Conservation (phyloP, 2,888 invertebrate genomes). For the Leptopilina myrica region DNA sequence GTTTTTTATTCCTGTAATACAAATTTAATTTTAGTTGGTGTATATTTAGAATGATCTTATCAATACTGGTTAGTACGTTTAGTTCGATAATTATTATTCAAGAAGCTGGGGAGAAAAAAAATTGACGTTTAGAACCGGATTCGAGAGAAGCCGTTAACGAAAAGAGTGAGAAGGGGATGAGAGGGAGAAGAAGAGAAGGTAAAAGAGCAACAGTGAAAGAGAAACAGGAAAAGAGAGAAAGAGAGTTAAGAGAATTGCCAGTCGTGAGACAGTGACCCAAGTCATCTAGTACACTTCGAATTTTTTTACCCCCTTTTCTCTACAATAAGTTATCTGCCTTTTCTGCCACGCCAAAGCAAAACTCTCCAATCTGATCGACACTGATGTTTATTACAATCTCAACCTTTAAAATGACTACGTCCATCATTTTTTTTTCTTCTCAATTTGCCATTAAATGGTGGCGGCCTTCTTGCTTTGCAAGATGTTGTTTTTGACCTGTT, state of each 20-base stretch:
- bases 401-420: no score
- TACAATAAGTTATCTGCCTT: no score
- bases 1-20: slow-evolving; percentile 55
- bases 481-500: no score
- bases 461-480: no score
- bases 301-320: no score
- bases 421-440: no score
- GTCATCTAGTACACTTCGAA: slow-evolving; percentile 5
- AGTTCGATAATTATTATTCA: slow-evolving; percentile 68
- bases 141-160: slow-evolving; percentile 55
- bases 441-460: no score
- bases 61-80: slow-evolving; percentile 69
- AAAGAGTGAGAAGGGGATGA: background rate
- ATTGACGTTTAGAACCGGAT: slow-evolving; percentile 67
- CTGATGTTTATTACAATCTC: no score
- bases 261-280: slow-evolving; percentile 40
- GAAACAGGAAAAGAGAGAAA: no score
- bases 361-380: no score
- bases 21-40: slow-evolving; percentile 66
- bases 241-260: slow-evolving; percentile 6
- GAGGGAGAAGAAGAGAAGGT: background rate
- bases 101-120: slow-evolving; percentile 55
- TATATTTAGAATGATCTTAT: slow-evolving; percentile 73
- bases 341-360: no score
- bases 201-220: no score